Evolutionary conservation across 1,140 invertebrate genomes (phyloP), one percentile per base, ranked within the genome.

Genomic region (Ceratoteleas bidentatus): DNA sequence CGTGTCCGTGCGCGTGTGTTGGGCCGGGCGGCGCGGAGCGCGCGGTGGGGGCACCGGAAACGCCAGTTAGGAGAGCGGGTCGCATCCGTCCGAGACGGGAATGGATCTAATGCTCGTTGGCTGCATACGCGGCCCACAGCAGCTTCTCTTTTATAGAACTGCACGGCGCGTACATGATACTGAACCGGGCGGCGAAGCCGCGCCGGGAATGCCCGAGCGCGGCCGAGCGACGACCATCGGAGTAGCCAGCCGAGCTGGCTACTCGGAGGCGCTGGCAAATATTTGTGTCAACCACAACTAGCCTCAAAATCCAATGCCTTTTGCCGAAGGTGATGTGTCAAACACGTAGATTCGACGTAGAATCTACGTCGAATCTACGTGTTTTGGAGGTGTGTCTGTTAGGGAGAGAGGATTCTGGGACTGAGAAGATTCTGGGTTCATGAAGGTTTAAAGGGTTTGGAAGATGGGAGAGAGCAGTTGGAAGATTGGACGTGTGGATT

Each of bases 11-110:
- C 10, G 43, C 33, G 57, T 62, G n/a, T 36, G 38, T 16, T 14
- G 43, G 15, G 0, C 49, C 0, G 24, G 24, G 24, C 24, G 24
- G 24, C 24, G 24, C 24, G 24, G 66, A 65, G 45, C 10, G 69
- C 61, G 49, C 69, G 70, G 86, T 86, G 83, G 84, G 84, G 85
- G 84, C 86, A 88, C 87, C 87, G 87, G 87, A 88, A 88, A 87
- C 78, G 87, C 86, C 86, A 87, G 87, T 88, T 88, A 88, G 87
- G 82, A 84, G 85, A 87, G 87, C 85, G 87, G 82, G 81, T 86
- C 79, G 83, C 79, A 84, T 84, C 83, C 83, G 83, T 79, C 74
- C 83, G 72, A 81, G 76, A 84, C 80, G 78, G 81, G 76, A 87
- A 87, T 85, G 83, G 76, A 86, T 86, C 84, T 85, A 86, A 85